Conservation (phyloP, 2,888 invertebrate species). For the Elegia similella region DNA sequence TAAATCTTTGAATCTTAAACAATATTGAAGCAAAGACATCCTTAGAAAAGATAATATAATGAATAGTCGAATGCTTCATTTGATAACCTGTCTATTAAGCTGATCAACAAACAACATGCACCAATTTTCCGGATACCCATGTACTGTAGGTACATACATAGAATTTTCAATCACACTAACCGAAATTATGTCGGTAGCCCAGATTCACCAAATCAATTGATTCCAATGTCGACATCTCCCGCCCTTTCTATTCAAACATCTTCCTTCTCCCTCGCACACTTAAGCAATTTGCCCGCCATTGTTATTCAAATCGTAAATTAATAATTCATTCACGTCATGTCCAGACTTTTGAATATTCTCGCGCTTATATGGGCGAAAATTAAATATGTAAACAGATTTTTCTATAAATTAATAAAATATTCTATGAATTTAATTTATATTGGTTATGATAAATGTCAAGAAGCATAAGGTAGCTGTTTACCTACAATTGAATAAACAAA, state of each 20-base stretch:
- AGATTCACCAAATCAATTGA: slow-evolving; percentile 25
- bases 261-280: slow-evolving; percentile 19
- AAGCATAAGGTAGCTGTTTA: too few species aligned
- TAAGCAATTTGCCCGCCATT: slow-evolving; percentile 56
- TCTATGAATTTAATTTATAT: background rate
- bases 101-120: background rate
- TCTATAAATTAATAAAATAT: background rate
- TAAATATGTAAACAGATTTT: slow-evolving; percentile 28
- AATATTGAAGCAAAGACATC: too few species aligned
- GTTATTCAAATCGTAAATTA: slow-evolving; percentile 70
- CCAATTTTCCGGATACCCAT: background rate
- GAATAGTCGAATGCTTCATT: too few species aligned
- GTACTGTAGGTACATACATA: background rate
- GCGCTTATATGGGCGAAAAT: slow-evolving; percentile 26
- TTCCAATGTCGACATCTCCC: slow-evolving; percentile 18
- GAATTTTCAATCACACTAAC: background rate
- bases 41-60: too few species aligned
- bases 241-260: slow-evolving; percentile 20
- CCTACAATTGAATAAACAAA: too few species aligned
- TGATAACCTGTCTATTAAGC: background rate
- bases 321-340: slow-evolving; percentile 65
- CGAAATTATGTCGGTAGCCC: slow-evolving; percentile 9
- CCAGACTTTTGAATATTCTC: slow-evolving; percentile 51
- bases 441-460: too few species aligned
- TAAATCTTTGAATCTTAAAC: too few species aligned